A percentile compares a stretch with the other conserved stretches of the same genome.
These are phyloP conservation scores for Anastatus disparis DNA, from an alignment of 1,140 invertebrate species.

Conservation along the genomic window DNA sequence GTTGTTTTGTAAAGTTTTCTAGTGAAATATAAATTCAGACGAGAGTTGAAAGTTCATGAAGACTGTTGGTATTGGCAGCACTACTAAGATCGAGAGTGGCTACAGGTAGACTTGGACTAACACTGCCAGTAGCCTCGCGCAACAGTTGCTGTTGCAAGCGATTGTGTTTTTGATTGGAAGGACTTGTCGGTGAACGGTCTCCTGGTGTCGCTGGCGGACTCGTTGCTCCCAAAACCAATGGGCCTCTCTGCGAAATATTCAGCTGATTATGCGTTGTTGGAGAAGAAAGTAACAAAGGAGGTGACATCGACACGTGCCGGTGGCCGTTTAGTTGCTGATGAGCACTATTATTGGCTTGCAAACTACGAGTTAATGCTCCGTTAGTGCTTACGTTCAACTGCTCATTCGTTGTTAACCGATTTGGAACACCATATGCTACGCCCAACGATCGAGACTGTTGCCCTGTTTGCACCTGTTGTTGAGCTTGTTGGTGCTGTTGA, in stretches of 20 bases:
- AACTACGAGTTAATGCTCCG: not conserved
- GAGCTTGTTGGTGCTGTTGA: slow-evolving; percentile 45
- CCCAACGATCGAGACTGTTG: not conserved
- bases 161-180: slow-evolving; percentile 55
- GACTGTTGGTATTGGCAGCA: slow-evolving; percentile 71
- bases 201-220: slow-evolving; percentile 60
- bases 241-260: slow-evolving; percentile 34
- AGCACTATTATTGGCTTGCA: too few relatives aligned
- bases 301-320: slow-evolving; percentile 48
- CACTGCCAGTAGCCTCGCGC: slow-evolving; percentile 71
- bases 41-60: slow-evolving; percentile 77
- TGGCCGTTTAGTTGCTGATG: slow-evolving; percentile 41
- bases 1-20: too few relatives aligned
- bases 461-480: slow-evolving; percentile 43
- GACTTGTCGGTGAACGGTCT: slow-evolving; percentile 62
- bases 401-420: not conserved
- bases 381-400: not conserved
- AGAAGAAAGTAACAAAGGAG: slow-evolving; percentile 59
- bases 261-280: slow-evolving; percentile 42
- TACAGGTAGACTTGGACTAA: slow-evolving; percentile 71
- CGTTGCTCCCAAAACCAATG: slow-evolving; percentile 58
- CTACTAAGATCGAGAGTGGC: slow-evolving; percentile 76
- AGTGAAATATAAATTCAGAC: too few relatives aligned
- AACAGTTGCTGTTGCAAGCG: slow-evolving; percentile 54
- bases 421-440: not conserved